These are phyloP conservation scores for Ryuthela nishihirai DNA, from an alignment of 2,888 invertebrate species.

Conservation along the genomic window DNA sequence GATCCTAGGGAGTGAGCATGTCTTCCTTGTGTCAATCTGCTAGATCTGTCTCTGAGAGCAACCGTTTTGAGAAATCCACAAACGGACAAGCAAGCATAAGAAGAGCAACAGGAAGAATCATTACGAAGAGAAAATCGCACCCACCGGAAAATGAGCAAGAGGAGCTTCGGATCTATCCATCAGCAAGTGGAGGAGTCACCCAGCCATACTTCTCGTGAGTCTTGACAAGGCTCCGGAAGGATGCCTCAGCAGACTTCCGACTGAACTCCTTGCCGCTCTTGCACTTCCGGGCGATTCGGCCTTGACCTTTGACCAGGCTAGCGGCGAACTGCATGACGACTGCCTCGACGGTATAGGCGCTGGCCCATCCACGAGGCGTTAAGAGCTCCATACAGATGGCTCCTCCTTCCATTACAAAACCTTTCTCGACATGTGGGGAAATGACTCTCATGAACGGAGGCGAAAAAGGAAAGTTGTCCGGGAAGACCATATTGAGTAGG, in stretches of 20 bases:
- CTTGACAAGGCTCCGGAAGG: slow-evolving; percentile 79
- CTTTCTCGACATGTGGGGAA: slow-evolving; percentile 71
- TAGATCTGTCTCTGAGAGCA: too few relatives aligned
- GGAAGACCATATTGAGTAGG: slow-evolving; percentile 62
- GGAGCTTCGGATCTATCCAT: slow-evolving; percentile 73
- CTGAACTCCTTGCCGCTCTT: slow-evolving; percentile 57
- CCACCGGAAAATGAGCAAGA: too few relatives aligned
- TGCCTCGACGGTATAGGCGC: slow-evolving; percentile 80
- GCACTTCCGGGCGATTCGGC: slow-evolving; percentile 69
- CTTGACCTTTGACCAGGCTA: slow-evolving; percentile 79
- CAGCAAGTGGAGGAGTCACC: slow-evolving; percentile 81
- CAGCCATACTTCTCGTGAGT: slow-evolving; percentile 89
- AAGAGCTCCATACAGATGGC: slow-evolving; percentile 79
- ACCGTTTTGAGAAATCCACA: too few relatives aligned
- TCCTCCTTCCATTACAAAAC: slow-evolving; percentile 74
- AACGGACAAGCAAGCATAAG: too few relatives aligned
- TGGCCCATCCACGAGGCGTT: slow-evolving; percentile 80
- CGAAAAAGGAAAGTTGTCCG: slow-evolving; percentile 83
- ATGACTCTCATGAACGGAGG: slow-evolving; percentile 73
- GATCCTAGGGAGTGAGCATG: too few relatives aligned
- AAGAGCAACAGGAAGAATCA: too few relatives aligned
- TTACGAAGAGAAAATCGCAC: too few relatives aligned
- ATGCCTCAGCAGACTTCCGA: slow-evolving; percentile 76
- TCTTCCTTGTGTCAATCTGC: too few relatives aligned
- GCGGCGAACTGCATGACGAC: slow-evolving; percentile 77